Percentiles rank a stretch among this genome's conserved stretches.
Conservation (phyloP, 1,140 invertebrate genomes). For the Trachymyrmex septentrionalis region DNA sequence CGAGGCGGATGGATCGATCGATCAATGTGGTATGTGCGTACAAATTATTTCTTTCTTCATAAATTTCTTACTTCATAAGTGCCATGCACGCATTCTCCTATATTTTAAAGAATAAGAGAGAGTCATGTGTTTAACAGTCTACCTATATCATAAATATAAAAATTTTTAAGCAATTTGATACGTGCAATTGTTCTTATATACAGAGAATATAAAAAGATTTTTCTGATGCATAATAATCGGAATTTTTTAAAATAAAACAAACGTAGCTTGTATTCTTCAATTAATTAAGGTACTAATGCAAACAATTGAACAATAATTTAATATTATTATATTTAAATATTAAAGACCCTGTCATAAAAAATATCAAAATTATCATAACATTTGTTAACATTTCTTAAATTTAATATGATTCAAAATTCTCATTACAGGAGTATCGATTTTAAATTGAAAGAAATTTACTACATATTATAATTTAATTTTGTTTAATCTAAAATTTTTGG, state of each 20-base stretch:
- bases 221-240: background rate
- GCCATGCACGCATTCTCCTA: background rate
- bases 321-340: background rate
- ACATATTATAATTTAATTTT: background rate
- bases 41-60: conserved; percentile 42
- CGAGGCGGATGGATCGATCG: conserved; percentile 71
- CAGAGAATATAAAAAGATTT: background rate
- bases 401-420: background rate
- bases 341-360: background rate
- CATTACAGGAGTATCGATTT: background rate
- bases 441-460: background rate
- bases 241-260: background rate
- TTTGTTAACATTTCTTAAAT: conserved; percentile 21
- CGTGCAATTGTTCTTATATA: background rate
- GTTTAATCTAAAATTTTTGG: background rate
- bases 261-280: background rate
- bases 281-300: background rate
- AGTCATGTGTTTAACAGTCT: background rate
- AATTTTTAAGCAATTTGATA: background rate
- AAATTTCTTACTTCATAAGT: conserved; percentile 41
- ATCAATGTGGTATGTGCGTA: conserved; percentile 52
- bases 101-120: background rate
- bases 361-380: background rate
- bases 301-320: background rate
- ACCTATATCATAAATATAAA: conserved; percentile 1